Evolutionary conservation across 2,113 vertebrate genomes (phyloP).

Genomic region (Muscicapa adusta): DNA sequence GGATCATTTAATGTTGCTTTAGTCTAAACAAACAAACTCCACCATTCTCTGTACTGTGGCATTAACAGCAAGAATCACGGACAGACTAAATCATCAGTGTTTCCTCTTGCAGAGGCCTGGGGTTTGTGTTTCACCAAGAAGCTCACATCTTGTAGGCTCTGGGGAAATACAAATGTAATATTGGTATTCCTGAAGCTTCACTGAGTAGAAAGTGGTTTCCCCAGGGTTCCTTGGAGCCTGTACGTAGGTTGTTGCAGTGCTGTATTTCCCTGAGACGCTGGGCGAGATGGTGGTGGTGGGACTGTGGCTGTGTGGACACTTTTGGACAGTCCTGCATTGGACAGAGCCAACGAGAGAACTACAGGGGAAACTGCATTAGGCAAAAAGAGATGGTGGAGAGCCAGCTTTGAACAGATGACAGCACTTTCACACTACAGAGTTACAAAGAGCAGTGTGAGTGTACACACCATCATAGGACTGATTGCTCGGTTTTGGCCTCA

Average conservation of each 20-base stretch:
- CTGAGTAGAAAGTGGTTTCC: neutral
- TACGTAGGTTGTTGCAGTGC: neutral
- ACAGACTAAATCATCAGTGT: neutral
- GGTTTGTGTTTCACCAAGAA: neutral
- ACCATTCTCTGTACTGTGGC: neutral
- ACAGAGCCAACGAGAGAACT: neutral
- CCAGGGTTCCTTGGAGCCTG: neutral
- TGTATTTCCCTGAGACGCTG: neutral
- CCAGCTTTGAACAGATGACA: neutral
- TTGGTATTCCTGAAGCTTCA: neutral
- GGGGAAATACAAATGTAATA: neutral
- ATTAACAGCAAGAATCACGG: rapidly evolving
- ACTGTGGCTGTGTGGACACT: neutral
- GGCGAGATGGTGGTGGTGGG: neutral
- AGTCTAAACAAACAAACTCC: neutral
- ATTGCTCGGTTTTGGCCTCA: rapidly evolving
- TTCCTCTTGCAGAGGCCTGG: neutral
- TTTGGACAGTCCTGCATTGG: neutral
- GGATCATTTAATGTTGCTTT: neutral
- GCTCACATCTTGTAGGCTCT: neutral
- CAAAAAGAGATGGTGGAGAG: neutral
- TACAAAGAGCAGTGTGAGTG: rapidly evolving
- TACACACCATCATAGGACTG: rapidly evolving
- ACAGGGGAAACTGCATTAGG: neutral
- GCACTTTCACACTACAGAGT: neutral